These are phyloP conservation scores for Beaufortia kweichowensis DNA, from an alignment of 2,113 vertebrate species.

Conservation along the genomic window DNA sequence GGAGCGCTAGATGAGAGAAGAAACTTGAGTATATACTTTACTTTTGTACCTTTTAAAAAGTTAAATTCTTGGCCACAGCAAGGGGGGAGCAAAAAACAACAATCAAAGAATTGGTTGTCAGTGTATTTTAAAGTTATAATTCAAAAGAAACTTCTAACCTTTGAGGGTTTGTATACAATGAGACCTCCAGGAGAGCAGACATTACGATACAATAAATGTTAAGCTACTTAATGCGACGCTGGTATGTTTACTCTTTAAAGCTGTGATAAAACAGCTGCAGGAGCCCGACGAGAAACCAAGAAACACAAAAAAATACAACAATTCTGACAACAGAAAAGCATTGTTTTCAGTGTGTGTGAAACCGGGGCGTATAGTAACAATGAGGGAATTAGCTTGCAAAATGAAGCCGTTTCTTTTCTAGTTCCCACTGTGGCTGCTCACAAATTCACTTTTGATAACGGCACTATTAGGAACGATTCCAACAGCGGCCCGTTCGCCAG, in stretches of 20 bases:
- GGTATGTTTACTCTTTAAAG: neutral
- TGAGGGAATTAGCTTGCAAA: slow-evolving; percentile 34
- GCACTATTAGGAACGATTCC: slow-evolving; percentile 41
- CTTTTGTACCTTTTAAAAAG: too few species aligned
- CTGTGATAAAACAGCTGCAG: neutral
- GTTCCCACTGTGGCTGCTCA: slow-evolving; percentile 29
- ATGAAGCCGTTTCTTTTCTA: slow-evolving; percentile 28
- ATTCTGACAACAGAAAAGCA: neutral
- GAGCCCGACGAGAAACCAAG: neutral
- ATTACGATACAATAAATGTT: neutral
- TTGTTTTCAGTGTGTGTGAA: neutral
- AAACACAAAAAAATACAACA: neutral
- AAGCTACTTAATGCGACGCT: neutral
- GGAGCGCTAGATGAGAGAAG: slow-evolving; percentile 6
- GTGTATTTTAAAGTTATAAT: neutral
- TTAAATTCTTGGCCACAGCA: neutral
- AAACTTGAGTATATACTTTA: too few species aligned
- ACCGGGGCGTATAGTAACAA: slow-evolving; percentile 19
- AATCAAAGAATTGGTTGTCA: neutral
- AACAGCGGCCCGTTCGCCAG: slow-evolving; percentile 24
- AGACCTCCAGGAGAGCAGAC: neutral
- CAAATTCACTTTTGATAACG: slow-evolving; percentile 26
- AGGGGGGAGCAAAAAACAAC: neutral
- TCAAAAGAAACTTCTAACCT: neutral
- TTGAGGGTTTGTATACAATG: slow-evolving; percentile 3